Conservation (phyloP, 2,113 vertebrate genomes). For the Chunga burmeisteri region DNA sequence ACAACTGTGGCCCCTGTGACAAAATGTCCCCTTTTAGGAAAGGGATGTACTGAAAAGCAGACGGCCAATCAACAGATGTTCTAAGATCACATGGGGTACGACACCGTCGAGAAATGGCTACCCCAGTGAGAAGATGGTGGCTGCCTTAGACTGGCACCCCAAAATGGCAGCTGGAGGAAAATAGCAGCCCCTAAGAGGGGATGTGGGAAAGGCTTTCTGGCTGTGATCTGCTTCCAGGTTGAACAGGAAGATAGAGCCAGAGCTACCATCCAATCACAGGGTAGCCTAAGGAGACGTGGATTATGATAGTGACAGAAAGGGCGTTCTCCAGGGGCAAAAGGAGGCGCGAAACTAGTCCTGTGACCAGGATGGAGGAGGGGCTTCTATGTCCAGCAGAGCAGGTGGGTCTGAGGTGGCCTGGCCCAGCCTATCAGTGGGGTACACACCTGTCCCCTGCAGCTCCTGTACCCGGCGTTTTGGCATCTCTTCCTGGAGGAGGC, state of each 20-base stretch:
- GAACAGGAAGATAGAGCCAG: not conserved
- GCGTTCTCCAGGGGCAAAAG: not conserved
- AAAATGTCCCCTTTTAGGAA: not conserved
- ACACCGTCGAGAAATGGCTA: not conserved
- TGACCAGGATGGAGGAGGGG: too few species aligned
- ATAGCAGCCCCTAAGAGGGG: not conserved
- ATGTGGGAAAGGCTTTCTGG: not conserved
- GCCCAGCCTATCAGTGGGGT: not conserved
- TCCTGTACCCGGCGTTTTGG: fast-evolving
- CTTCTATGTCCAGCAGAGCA: not conserved
- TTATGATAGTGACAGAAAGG: not conserved
- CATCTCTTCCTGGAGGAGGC: not conserved
- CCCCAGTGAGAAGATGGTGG: not conserved
- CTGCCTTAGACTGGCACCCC: not conserved
- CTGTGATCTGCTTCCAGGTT: not conserved
- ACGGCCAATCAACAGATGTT: not conserved
- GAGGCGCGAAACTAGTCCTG: not conserved
- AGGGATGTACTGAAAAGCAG: not conserved
- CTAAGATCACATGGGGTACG: not conserved
- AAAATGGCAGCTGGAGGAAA: not conserved
- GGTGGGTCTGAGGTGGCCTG: not conserved
- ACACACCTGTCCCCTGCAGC: fast-evolving
- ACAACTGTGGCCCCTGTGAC: not conserved
- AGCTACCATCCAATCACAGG: not conserved
- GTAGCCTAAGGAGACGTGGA: not conserved